phyloP scores from a whole-genome alignment of 1,140 invertebrate genomes.

The Euglossa dilemma region DNA sequence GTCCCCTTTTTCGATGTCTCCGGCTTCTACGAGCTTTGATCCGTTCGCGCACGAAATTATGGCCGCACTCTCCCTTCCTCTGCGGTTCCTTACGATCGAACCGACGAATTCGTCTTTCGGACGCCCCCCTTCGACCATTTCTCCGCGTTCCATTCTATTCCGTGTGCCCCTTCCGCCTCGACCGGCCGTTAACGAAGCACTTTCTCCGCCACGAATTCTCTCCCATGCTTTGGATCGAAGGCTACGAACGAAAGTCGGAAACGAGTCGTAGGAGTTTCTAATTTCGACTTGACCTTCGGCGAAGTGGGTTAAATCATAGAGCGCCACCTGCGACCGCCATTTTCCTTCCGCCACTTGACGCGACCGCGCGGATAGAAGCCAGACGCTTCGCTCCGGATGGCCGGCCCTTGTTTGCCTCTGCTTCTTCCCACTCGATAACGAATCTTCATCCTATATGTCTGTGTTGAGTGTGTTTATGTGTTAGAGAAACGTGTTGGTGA shows the following conservation, averaged over 20 bases:
- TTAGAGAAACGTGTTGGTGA: too few species aligned
- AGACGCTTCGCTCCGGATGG: not conserved
- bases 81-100: constrained; percentile 22
- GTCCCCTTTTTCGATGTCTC: constrained; percentile 53
- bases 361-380: not conserved
- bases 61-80: not conserved
- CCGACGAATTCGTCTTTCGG: constrained; percentile 44
- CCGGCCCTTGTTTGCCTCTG: too few species aligned
- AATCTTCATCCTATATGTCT: too few species aligned
- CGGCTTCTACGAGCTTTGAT: constrained; percentile 15
- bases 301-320: constrained; percentile 66
- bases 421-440: not conserved
- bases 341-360: constrained; percentile 38
- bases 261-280: constrained; percentile 70
- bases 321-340: constrained; percentile 25
- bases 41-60: constrained; percentile 38
- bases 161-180: not conserved
- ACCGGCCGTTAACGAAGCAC: constrained; percentile 58
- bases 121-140: not conserved
- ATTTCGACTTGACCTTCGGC: constrained; percentile 69
- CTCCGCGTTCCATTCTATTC: constrained; percentile 6
- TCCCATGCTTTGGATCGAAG: constrained; percentile 37
- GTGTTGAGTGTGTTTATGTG: too few species aligned
- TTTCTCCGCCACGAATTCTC: constrained; percentile 72
- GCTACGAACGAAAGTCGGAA: constrained; percentile 70